phyloP scores from a whole-genome alignment of 2,888 invertebrate species.

The Mongoloraphidia duomilia region DNA sequence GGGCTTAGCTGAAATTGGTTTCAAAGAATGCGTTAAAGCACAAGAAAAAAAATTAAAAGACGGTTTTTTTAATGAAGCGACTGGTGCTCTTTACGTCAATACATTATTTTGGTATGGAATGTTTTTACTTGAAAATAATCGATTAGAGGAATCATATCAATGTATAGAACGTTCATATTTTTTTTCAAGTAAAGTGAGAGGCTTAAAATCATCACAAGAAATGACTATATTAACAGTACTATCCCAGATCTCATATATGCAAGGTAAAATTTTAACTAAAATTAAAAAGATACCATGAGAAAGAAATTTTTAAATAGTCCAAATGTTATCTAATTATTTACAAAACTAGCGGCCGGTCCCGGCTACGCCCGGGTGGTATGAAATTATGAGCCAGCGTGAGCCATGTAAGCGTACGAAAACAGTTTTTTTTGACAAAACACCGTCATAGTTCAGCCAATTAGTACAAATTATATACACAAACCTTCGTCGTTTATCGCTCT shows the following conservation, averaged over 20 bases:
- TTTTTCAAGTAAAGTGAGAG: constrained; percentile 27
- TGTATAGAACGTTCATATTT: constrained; percentile 27
- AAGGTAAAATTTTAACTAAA: constrained; percentile 6
- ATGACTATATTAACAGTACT: constrained; percentile 32
- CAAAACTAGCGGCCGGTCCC: too few relatives aligned
- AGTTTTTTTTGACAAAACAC: too few relatives aligned
- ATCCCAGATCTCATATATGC: constrained; percentile 19
- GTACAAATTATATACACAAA: too few relatives aligned
- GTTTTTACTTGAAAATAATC: constrained; percentile 25
- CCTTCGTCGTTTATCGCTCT: too few relatives aligned
- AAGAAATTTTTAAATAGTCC: too few relatives aligned
- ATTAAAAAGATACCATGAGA: neutral
- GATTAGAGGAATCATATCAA: constrained; percentile 22
- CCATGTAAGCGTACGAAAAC: too few relatives aligned
- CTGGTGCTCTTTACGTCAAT: constrained; percentile 29
- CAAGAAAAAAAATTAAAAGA: constrained; percentile 26
- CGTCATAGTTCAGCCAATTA: too few relatives aligned
- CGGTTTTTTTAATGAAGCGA: constrained; percentile 27
- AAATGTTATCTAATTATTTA: too few relatives aligned
- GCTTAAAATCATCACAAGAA: constrained; percentile 29
- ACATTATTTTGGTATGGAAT: constrained; percentile 33
- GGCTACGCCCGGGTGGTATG: too few relatives aligned
- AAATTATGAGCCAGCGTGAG: too few relatives aligned
- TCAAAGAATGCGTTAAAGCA: constrained; percentile 26
- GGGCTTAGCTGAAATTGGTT: constrained; percentile 30